Evolutionary conservation across 2,113 vertebrate genomes (phyloP), one percentile per base, ranked within the genome.

Genomic region (Siniperca chuatsi): DNA sequence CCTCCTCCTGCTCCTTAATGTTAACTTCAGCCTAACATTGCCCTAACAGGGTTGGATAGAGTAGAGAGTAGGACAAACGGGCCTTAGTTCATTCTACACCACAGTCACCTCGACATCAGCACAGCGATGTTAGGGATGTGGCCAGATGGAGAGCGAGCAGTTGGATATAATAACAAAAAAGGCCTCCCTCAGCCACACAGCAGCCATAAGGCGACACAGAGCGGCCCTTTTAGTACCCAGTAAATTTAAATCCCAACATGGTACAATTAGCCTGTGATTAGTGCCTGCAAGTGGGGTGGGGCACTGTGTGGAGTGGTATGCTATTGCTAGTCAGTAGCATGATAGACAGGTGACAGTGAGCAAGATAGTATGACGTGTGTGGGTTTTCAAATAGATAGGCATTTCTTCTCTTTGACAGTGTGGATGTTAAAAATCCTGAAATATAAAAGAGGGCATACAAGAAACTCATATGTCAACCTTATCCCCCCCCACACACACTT

Each of bases 221-320:
- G 85, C 61, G 79, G 86, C 83, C 89, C 87, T 90, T 92, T 92
- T 82, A 90, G 83, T 69, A 81, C 75, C 75, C 81, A 48, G 81
- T 88, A 86, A 88, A 92, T 92, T 74, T 89, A 88, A 80, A 91
- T 83, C 89, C 81, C 55, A 70, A 73, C 67, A 81, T 73, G 83
- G 91, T 93, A 85, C 92, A 86, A 89, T 92, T 89, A 86, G 92
- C 88, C 85, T 88, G 87, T 79, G 90, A 93, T 93, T 91, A 85
- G 86, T 77, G 80, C 88, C 86, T 82, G 46, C 37, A 33, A 76
- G 78, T 62, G 62, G 89, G 90, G 89, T 80, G 87, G 86, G 82
- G 74, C 58, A 55, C 71, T 78, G 84, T 67, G 69, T 89, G 33
- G 77, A 79, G 87, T 54, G 25, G 29, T 48, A 66, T 68, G 71